Base-by-base conservation (phyloP, 2,113 vertebrate species). In the Corydoras sp. region DNA sequence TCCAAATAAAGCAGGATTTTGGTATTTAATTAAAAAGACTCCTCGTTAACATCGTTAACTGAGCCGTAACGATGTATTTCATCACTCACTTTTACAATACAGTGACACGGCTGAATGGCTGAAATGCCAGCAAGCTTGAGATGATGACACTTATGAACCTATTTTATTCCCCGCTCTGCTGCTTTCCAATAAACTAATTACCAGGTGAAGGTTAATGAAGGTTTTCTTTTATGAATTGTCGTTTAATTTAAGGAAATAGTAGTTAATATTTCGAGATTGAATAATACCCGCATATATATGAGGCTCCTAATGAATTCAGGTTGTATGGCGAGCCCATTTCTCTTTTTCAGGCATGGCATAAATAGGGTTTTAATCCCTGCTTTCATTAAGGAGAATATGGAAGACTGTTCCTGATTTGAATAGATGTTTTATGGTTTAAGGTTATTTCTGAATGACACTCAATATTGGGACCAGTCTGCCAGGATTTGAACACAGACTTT, bases 101-200 rank as follows among this genome's bases (percentile, higher is more conserved):
- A 61, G 50, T 10, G 5, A 10, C 62, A 7, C 68, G 56, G 48
- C 48, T 43, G 43, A 70, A 24, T 15, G 31, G 15, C 35, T 58
- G 49, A 54, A 61, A 67, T 71, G 48, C 14, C 48, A 48, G 58
- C 6, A 61, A 62, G 68, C 24, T 15, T 53, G 51, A 35, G 61
- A 11, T 10, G 54, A 76, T 55, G 49, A 58, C 35, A 60, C 63
- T 24, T 62, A 50, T 11, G 31, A 55, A 24, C 48, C 49, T 11
- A 55, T 71, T 61, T 30, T 7, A 66, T 31, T 58, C 49, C 8
- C 10, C 11, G 50, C 59, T 18, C 14, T 12, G 55, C 35, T 18
- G 60, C 53, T 60, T 72, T 60, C 18, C 58, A 56, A 43, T 54
- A 48, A 61, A 53, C 65, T 67, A 74, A 74, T 74, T 74, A 68